Evolutionary conservation across 2,113 vertebrate genomes (phyloP).

Genomic region (human (Homo sapiens)): GRCh38 chr1:181585501-181586000

Average conservation of each 20-base stretch:
- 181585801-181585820: too few relatives aligned
- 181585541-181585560: background rate
- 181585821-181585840: background rate
- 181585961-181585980: background rate
- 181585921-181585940: background rate
- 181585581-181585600: background rate
- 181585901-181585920: background rate
- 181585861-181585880: background rate
- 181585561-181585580: background rate
- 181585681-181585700: background rate
- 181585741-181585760: background rate
- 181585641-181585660: background rate
- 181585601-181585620: background rate
- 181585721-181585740: background rate
- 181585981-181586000: background rate
- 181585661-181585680: background rate
- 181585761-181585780: fast-evolving
- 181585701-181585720: background rate
- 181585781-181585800: background rate
- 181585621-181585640: background rate
- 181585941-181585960: background rate
- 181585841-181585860: background rate
- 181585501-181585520: background rate
- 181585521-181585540: background rate
- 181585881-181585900: background rate